These are phyloP conservation scores for Eurois occulta DNA, from an alignment of 2,888 invertebrate species.

Conservation along the genomic window DNA sequence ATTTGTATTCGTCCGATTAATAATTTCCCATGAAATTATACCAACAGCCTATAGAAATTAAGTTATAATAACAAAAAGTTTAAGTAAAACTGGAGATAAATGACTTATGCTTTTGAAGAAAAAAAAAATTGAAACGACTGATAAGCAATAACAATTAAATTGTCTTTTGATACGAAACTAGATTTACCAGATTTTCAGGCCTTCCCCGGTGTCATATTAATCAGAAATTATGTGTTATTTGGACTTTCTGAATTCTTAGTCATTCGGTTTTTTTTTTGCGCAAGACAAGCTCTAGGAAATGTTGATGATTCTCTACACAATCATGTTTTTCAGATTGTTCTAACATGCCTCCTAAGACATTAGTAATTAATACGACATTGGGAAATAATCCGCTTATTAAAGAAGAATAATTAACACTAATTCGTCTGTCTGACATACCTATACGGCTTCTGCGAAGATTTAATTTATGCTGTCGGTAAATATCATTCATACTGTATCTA, in stretches of 20 bases:
- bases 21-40: neutral
- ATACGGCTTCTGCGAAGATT: conserved; percentile 40
- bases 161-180: conserved; percentile 8
- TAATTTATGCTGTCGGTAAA: conserved; percentile 8
- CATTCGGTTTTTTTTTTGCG: neutral
- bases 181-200: conserved; percentile 2
- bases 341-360: neutral
- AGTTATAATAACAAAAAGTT: conserved; percentile 12
- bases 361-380: conserved; percentile 38
- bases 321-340: too few species aligned
- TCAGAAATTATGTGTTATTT: conserved; percentile 10
- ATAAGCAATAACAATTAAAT: conserved; percentile 9
- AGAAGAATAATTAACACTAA: conserved; percentile 33
- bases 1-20: too few species aligned
- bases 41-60: neutral
- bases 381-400: conserved; percentile 43
- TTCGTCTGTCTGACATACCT: conserved; percentile 7
- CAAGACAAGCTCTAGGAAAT: neutral
- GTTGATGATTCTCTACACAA: neutral
- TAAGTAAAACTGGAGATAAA: conserved; percentile 3
- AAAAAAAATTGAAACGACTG: neutral
- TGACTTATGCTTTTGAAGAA: neutral
- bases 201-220: neutral
- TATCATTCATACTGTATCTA: neutral
- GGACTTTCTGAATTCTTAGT: neutral